Conservation (phyloP, 1,140 invertebrate genomes). For the Polypedilum pembai region DNA sequence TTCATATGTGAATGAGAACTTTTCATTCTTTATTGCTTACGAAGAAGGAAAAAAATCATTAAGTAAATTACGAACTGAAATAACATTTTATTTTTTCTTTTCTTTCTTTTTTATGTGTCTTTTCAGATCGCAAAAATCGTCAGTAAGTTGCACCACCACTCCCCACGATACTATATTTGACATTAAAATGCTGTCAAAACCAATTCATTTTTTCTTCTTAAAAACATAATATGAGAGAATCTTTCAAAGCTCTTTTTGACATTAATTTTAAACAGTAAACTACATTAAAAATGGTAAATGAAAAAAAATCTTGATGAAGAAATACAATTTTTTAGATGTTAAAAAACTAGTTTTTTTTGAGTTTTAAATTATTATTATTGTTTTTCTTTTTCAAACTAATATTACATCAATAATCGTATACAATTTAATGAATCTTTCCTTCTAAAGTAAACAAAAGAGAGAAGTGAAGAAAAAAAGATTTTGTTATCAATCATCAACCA, state of each 20-base stretch:
- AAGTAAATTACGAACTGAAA: neutral
- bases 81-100: neutral
- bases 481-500: neutral
- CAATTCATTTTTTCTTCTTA: slow-evolving; percentile 6
- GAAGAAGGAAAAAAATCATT: too few relatives aligned
- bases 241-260: slow-evolving; percentile 16
- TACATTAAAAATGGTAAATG: neutral
- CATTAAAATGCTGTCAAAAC: slow-evolving; percentile 17
- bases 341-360: slow-evolving; percentile 8
- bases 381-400: neutral
- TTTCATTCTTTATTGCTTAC: too few relatives aligned
- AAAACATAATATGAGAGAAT: slow-evolving; percentile 3
- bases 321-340: neutral
- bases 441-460: neutral
- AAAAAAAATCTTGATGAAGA: too few relatives aligned
- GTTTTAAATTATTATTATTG: neutral
- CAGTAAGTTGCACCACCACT: slow-evolving; percentile 21
- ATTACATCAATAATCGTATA: slow-evolving; percentile 7
- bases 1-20: too few relatives aligned
- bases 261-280: slow-evolving; percentile 13
- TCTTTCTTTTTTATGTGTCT: neutral
- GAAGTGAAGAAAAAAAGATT: neutral
- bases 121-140: slow-evolving; percentile 24
- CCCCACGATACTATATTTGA: neutral
- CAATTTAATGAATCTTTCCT: slow-evolving; percentile 13